Base-by-base conservation (phyloP, 2,888 invertebrate species). In the Hypomecis atomaria region DNA sequence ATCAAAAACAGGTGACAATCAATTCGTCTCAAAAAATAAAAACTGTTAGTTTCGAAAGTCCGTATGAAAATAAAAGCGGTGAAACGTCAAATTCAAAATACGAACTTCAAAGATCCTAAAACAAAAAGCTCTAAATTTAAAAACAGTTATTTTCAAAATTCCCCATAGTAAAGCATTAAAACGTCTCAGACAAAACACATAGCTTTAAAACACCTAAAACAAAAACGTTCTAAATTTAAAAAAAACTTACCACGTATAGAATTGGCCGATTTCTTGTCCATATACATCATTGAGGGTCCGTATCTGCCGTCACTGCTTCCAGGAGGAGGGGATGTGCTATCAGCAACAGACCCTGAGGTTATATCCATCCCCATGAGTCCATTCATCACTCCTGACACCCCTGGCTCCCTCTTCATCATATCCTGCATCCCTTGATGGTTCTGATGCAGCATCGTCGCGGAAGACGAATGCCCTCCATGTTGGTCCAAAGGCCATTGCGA, bases 201-300 rank as follows among this genome's bases (percentile, higher is more conserved):
- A n/a, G n/a, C n/a, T 23, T 23, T 3, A 23, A 23, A 23, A 11
- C 45, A 0, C n/a, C 11, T 53, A 52, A 11, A 57, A 47, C 37
- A 50, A 53, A 37, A 13, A 42, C n/a, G 13, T 5, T 47, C 11
- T 33, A 53, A 37, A 50, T 9, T 37, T 6, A 45, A 1, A 37
- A 36, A 42, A 59, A 69, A 74, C 52, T 40, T 93, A 95, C 95
- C 95, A 95, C 95, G 88, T 71, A 95, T 95, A 56, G 95, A 95
- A 82, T 95, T 95, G 59, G 94, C 94, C 66, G 92, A 94, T 82
- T 94, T 94, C 82, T 94, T 92, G 73, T 94, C 94, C 85, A 94
- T 93, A 63, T 93, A 94, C 89, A 92, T 89, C 38, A 93, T 84
- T 0, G 89, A 87, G 0, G 93, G 85, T 54, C 91, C 89, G 69